Percentiles rank a stretch among this genome's conserved stretches.
Evolutionary conservation across 1,140 invertebrate species (phyloP).

Genomic region (Reticulitermes speratus): DNA sequence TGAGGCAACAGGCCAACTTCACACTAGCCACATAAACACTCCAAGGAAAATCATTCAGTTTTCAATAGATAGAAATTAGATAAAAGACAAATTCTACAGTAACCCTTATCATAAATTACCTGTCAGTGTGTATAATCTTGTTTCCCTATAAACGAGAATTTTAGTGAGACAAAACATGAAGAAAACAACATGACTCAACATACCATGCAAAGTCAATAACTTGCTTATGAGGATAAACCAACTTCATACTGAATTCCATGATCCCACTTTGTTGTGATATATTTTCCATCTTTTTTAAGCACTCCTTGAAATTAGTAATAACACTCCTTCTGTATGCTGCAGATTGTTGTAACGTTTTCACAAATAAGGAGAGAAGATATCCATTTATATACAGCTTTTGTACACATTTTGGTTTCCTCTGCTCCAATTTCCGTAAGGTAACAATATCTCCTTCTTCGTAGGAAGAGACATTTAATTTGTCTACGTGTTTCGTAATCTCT

Average conservation of each 20-base stretch:
- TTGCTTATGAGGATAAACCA: not conserved
- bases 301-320: constrained; percentile 2
- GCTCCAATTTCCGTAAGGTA: not conserved
- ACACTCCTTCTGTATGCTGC: constrained; percentile 20
- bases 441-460: not conserved
- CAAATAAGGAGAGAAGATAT: constrained; percentile 32
- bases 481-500: not conserved
- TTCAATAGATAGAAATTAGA: too few relatives aligned
- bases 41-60: too few relatives aligned
- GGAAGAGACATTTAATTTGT: not conserved
- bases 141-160: too few relatives aligned
- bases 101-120: too few relatives aligned
- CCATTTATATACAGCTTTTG: constrained; percentile 32
- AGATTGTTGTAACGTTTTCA: constrained; percentile 22
- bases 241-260: not conserved
- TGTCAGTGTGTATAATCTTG: too few relatives aligned
- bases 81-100: too few relatives aligned
- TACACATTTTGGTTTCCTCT: not conserved
- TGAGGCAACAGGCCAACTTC: too few relatives aligned
- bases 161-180: too few relatives aligned
- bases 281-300: not conserved
- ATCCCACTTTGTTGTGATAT: not conserved
- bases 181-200: not conserved
- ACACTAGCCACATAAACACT: too few relatives aligned
- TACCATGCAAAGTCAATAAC: constrained; percentile 25